A percentile compares a stretch with the other conserved stretches of the same genome.
These are phyloP conservation scores for Sinopyrophorus schimmeli DNA, from an alignment of 2,888 invertebrate genomes.

Conservation along the genomic window DNA sequence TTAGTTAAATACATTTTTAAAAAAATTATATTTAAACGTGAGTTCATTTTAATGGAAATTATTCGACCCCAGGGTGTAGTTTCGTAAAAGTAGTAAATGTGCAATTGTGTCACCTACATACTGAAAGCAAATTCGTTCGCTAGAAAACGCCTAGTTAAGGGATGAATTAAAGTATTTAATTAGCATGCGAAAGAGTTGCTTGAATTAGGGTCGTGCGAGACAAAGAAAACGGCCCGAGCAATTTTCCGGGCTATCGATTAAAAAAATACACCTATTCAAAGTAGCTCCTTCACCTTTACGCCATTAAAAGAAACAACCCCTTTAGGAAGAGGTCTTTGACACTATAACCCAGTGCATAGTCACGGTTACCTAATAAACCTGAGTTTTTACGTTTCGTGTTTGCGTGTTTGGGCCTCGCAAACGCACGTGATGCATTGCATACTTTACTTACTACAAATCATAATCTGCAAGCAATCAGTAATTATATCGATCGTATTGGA, in stretches of 20 bases:
- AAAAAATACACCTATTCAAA: constrained; percentile 22
- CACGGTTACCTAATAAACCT: constrained; percentile 37
- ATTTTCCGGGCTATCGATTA: constrained; percentile 23
- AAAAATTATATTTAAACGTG: too few species aligned
- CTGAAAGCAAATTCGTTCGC: too few species aligned
- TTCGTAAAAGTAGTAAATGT: too few species aligned
- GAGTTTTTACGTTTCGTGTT: constrained; percentile 32
- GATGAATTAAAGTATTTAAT: too few species aligned
- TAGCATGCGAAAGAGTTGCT: too few species aligned
- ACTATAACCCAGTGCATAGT: constrained; percentile 39
- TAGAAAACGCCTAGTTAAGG: too few species aligned
- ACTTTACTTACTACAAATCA: constrained; percentile 36
- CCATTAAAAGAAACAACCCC: constrained; percentile 22
- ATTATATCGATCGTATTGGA: constrained; percentile 35
- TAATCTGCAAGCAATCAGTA: constrained; percentile 39
- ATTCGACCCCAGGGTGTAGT: too few species aligned
- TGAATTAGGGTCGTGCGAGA: too few species aligned
- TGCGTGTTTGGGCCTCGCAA: constrained; percentile 37
- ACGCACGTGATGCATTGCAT: constrained; percentile 33
- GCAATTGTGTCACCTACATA: too few species aligned
- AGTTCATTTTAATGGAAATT: too few species aligned
- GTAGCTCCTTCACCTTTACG: constrained; percentile 26
- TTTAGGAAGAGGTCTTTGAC: constrained; percentile 44
- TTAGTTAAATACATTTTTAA: too few species aligned
- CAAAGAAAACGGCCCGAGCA: too few species aligned